Percentiles rank a stretch among this genome's conserved stretches.
phyloP scores from a whole-genome alignment of 1,140 invertebrate genomes.

The Atopsyche davidsoni region DNA sequence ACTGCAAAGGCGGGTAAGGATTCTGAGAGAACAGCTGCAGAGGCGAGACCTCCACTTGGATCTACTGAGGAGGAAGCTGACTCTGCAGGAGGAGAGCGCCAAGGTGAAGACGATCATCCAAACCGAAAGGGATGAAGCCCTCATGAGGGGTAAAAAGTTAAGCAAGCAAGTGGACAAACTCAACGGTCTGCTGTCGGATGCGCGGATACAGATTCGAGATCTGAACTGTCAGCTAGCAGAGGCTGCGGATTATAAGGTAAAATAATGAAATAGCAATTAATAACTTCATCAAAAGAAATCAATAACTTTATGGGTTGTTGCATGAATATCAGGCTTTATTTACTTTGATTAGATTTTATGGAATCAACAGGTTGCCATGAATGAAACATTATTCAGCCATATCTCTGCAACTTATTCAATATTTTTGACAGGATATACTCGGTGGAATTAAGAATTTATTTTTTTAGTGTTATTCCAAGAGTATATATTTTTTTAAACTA shows the following conservation, averaged over 20 bases:
- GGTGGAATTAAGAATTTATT: no score
- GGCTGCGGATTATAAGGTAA: conserved; percentile 76
- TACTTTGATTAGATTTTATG: no score
- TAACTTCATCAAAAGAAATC: not conserved
- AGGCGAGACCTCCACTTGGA: conserved; percentile 87
- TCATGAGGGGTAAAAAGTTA: conserved; percentile 66
- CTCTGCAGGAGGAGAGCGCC: conserved; percentile 70
- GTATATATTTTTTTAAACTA: no score
- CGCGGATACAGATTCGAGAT: conserved; percentile 64
- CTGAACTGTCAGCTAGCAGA: conserved; percentile 72
- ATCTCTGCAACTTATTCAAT: no score
- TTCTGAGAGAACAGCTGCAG: conserved; percentile 80
- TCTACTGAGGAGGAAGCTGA: conserved; percentile 77
- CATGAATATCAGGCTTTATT: no score
- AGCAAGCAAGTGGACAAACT: conserved; percentile 70
- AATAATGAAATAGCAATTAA: conserved; percentile 9
- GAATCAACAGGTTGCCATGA: no score
- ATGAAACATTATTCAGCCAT: no score
- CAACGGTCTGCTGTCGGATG: conserved; percentile 64
- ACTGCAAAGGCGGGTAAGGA: conserved; percentile 71
- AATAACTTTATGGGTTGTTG: conserved; percentile 1
- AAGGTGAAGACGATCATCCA: conserved; percentile 59
- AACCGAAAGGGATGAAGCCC: conserved; percentile 71
- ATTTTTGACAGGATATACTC: no score
- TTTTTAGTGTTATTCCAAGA: no score